Evolutionary conservation across 2,888 invertebrate genomes (phyloP), one percentile per base, ranked within the genome.

Genomic region (Spialia ferax): DNA sequence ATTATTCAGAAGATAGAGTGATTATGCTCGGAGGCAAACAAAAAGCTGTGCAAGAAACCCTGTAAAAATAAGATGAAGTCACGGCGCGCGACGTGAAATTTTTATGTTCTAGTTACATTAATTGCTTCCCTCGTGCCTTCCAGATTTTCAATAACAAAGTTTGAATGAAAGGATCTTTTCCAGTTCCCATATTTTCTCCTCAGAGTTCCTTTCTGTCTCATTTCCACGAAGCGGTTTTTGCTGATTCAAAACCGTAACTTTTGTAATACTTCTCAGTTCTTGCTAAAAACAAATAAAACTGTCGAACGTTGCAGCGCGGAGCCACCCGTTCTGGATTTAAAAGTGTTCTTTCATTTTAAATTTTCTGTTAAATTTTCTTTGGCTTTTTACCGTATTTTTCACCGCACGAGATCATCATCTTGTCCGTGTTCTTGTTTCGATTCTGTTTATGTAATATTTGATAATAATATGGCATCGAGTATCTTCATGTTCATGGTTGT

Each of bases 81-180:
- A 5, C 45, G 54, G 10, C 4, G 29, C 15, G 2, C 45, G 54
- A 13, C 4, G 29, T 45, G 60, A 67, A 63, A 61, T 55, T 60
- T 61, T 62, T 50, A 38, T 38, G 15, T 18, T 60, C 54, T 26
- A n/a, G n/a, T n/a, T n/a, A 23, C n/a, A 20, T 13, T 15, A 42
- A 66, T 61, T 66, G 55, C 32, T 55, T 67, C 32, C 45, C 45
- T 45, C 22, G 29, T 66, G 32, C 32, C 55, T 66, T 29, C 45
- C 45, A 35, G 55, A 61, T 67, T 67, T 67, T 61, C 55, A 67
- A 67, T 61, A 67, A 55, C 55, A 23, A 61, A 55, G 23, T 67
- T 55, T 10, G 8, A 48, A 29, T 13, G 20, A 15, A 35, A 48
- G 42, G 48, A 55, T 55, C 29, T 54, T 66, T 66, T 15, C 10